A percentile compares a stretch with the other conserved stretches of the same genome.
Conservation (phyloP, 1,140 invertebrate genomes). For the Eupeodes corollae region DNA sequence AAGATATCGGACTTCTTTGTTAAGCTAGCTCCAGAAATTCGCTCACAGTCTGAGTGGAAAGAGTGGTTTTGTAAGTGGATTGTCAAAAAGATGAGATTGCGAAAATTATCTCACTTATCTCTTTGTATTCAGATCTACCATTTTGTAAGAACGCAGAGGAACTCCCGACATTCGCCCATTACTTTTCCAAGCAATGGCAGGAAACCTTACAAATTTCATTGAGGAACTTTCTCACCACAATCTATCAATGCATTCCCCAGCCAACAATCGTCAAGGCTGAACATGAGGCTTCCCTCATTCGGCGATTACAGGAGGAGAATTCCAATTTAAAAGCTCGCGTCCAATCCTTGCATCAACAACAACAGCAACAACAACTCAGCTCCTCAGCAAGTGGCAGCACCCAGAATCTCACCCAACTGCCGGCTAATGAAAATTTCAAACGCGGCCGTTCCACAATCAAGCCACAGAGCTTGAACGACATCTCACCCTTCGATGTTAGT, state of each 20-base stretch:
- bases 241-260: constrained; percentile 75
- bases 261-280: constrained; percentile 77
- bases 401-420: constrained; percentile 14
- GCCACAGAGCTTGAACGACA: constrained; percentile 40
- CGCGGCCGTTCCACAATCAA: constrained; percentile 44
- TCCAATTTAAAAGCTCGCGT: constrained; percentile 51
- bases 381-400: constrained; percentile 2
- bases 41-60: constrained; percentile 84
- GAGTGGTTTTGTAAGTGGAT: constrained; percentile 87
- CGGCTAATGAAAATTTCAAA: constrained; percentile 27
- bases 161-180: constrained; percentile 71
- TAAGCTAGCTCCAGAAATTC: constrained; percentile 75
- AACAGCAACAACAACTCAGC: not conserved
- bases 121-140: constrained; percentile 61
- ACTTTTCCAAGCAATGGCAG: constrained; percentile 90
- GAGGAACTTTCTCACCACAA: constrained; percentile 85
- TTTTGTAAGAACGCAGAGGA: constrained; percentile 87
- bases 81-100: constrained; percentile 2
- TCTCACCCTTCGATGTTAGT: constrained; percentile 47
- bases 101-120: constrained; percentile 8
- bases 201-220: constrained; percentile 87
- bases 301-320: constrained; percentile 75
- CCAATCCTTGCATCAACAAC: constrained; percentile 26
- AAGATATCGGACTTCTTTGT: constrained; percentile 84
- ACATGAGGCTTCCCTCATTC: constrained; percentile 67